Evolutionary conservation across 2,113 vertebrate genomes (phyloP).

Genomic region (Grammomys surdaster): DNA sequence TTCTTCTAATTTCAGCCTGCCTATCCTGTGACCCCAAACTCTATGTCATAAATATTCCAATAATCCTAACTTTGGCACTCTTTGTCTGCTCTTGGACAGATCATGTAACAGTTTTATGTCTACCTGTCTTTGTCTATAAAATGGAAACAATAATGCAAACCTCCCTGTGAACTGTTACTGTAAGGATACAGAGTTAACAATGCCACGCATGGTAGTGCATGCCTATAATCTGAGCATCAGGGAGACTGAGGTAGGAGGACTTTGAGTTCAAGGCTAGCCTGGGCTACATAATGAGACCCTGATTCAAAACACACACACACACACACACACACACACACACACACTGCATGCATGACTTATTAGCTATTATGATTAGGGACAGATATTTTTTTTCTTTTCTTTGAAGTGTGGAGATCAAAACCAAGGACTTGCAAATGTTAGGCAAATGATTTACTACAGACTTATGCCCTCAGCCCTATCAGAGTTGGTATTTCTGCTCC

Average conservation of each 20-base stretch:
- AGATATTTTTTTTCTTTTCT: background rate
- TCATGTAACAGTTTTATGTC: background rate
- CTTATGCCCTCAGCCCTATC: no score
- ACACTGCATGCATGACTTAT: background rate
- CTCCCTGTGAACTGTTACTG: background rate
- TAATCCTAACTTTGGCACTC: background rate
- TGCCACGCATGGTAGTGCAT: background rate
- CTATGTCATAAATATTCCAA: background rate
- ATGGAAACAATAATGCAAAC: background rate
- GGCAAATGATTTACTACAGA: background rate
- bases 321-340: background rate
- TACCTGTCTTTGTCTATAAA: background rate
- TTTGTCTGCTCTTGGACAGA: background rate
- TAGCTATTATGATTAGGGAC: background rate
- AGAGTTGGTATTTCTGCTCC: background rate
- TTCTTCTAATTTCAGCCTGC: background rate
- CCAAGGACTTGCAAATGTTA: background rate
- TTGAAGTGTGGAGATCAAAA: background rate
- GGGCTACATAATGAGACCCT: background rate
- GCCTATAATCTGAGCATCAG: background rate
- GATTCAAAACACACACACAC: background rate
- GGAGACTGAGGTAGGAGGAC: background rate
- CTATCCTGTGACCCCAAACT: no score
- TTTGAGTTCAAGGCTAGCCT: background rate
- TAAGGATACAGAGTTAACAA: background rate